These are phyloP conservation scores for Holotrichia oblita DNA, from an alignment of 1,140 invertebrate genomes.

Conservation along the genomic window DNA sequence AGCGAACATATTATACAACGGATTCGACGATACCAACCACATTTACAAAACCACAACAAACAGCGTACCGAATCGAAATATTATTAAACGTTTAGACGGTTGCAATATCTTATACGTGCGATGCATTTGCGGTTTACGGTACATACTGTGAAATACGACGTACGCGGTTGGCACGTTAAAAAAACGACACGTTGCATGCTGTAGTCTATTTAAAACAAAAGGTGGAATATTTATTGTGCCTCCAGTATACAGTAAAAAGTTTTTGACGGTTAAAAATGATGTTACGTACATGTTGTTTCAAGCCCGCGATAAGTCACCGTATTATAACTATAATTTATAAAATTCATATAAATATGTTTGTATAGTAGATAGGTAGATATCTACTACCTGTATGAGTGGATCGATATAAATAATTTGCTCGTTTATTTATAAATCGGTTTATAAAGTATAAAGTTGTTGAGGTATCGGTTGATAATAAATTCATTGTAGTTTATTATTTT, in stretches of 20 bases:
- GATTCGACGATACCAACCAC: constrained; percentile 1
- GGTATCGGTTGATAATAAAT: too few relatives aligned
- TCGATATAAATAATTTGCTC: too few relatives aligned
- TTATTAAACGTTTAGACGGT: constrained; percentile 30
- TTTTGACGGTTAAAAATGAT: constrained; percentile 4
- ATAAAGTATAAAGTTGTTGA: too few relatives aligned
- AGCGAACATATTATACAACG: neutral
- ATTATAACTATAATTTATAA: constrained; percentile 33
- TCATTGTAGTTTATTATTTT: too few relatives aligned
- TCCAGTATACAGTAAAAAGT: constrained; percentile 10
- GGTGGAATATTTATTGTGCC: constrained; percentile 15
- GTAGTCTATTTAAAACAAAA: constrained; percentile 34
- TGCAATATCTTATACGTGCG: neutral
- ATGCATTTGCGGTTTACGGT: constrained; percentile 3
- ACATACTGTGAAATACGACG: constrained; percentile 25
- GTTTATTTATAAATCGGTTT: too few relatives aligned
- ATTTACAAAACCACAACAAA: constrained; percentile 27
- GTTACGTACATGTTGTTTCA: neutral
- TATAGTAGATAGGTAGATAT: neutral
- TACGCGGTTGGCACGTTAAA: constrained; percentile 22
- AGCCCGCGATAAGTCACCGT: constrained; percentile 2
- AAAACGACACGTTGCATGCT: constrained; percentile 33
- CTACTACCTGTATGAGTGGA: neutral
- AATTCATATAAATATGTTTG: neutral
- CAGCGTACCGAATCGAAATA: constrained; percentile 16